Evolutionary conservation across 2,888 invertebrate species (phyloP).

Genomic region (Cephus nigrinus): DNA sequence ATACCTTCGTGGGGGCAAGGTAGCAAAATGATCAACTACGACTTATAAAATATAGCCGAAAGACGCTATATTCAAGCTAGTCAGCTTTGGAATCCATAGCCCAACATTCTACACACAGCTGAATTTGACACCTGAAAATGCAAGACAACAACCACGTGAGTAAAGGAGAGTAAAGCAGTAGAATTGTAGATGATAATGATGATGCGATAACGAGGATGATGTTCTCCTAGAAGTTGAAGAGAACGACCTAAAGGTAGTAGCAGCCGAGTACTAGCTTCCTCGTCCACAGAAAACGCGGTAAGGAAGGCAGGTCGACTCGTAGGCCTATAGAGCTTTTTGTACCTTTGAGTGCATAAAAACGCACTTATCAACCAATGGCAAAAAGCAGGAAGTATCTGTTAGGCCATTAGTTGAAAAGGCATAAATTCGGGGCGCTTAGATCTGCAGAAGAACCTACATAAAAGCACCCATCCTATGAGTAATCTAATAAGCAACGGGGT

Average conservation of each 20-base stretch:
- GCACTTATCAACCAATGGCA: not conserved
- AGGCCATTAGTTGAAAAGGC: not conserved
- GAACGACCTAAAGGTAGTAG: too few relatives aligned
- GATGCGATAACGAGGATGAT: not conserved
- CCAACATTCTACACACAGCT: slow-evolving; percentile 76
- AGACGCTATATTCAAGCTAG: slow-evolving; percentile 60
- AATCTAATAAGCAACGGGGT: not conserved
- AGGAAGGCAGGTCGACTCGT: not conserved
- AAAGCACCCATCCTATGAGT: not conserved
- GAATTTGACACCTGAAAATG: slow-evolving; percentile 75
- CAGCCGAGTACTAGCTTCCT: not conserved
- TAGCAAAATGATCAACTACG: slow-evolving; percentile 44
- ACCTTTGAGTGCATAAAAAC: not conserved
- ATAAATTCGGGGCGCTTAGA: not conserved
- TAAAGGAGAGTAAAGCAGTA: not conserved
- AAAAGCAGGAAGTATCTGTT: not conserved
- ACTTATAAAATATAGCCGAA: slow-evolving; percentile 59
- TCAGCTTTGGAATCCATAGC: slow-evolving; percentile 49
- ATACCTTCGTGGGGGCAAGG: slow-evolving; percentile 16
- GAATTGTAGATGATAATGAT: not conserved
- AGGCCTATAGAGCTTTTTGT: not conserved
- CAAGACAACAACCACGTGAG: slow-evolving; percentile 30
- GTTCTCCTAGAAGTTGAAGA: not conserved
- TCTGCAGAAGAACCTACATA: not conserved
- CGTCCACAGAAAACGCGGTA: not conserved